phyloP scores from a whole-genome alignment of 2,888 invertebrate species.

The Luperina testacea region DNA sequence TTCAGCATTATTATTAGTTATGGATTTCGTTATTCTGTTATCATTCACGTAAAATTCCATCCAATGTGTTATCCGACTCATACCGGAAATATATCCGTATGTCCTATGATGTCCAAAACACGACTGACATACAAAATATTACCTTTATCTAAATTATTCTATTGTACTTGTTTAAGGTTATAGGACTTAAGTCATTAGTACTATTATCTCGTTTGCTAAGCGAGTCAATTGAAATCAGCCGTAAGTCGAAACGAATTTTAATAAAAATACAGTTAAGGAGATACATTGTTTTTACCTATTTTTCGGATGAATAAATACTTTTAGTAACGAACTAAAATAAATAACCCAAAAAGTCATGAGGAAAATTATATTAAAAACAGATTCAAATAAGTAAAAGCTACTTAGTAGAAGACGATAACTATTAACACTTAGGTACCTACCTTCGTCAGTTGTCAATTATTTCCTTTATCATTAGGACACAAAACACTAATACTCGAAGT shows the following conservation, averaged over 20 bases:
- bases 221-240: constrained; percentile 13
- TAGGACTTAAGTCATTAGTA: constrained; percentile 26
- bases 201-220: constrained; percentile 20
- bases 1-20: neutral
- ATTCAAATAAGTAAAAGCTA: neutral
- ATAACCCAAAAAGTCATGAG: neutral
- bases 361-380: neutral
- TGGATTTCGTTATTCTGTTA: neutral
- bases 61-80: neutral
- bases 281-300: neutral
- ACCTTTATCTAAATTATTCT: neutral
- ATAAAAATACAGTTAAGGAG: neutral
- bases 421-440: neutral
- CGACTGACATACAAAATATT: constrained; percentile 6
- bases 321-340: neutral
- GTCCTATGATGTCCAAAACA: neutral
- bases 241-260: constrained; percentile 6
- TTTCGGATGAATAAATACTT: neutral
- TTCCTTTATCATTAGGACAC: neutral
- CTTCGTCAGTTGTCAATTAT: neutral
- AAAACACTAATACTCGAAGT: neutral
- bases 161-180: constrained; percentile 18
- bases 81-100: constrained; percentile 10
- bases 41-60: neutral
- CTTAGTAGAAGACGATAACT: neutral